Evolutionary conservation across 2,888 invertebrate genomes (phyloP).

Genomic region (Phortica okadai): DNA sequence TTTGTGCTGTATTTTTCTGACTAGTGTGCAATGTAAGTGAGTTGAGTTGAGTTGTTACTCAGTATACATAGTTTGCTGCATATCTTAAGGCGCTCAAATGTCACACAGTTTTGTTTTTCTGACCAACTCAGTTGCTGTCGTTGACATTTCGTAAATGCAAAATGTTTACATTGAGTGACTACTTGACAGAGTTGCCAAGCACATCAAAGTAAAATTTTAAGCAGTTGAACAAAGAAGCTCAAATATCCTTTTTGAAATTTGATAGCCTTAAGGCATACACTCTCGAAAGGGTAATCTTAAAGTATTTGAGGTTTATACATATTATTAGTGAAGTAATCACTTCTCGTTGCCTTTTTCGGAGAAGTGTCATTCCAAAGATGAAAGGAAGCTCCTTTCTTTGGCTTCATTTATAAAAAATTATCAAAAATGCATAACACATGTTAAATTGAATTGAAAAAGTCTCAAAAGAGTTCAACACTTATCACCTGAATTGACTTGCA

Average conservation of each 20-base stretch:
- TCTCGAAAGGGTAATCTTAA: too few species aligned
- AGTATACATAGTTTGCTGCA: background rate
- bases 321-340: too few species aligned
- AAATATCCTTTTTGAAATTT: background rate
- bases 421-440: too few species aligned
- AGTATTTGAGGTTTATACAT: too few species aligned
- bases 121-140: constrained; percentile 15
- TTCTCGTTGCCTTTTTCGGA: too few species aligned
- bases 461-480: too few species aligned
- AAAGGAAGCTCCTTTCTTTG: too few species aligned
- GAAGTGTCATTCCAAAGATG: too few species aligned
- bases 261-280: background rate
- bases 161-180: constrained; percentile 16
- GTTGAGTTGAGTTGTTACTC: background rate
- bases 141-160: constrained; percentile 14
- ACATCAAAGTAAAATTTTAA: background rate
- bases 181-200: background rate
- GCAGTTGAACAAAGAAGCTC: background rate
- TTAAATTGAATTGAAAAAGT: too few species aligned
- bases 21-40: constrained; percentile 12
- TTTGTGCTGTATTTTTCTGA: constrained; percentile 36
- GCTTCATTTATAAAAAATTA: too few species aligned
- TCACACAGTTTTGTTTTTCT: constrained; percentile 10
- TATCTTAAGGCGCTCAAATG: constrained; percentile 19
- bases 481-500: too few species aligned